Evolutionary conservation across 2,888 invertebrate species (phyloP), one percentile per base, ranked within the genome.

Genomic region (Deilephila elpenor): DNA sequence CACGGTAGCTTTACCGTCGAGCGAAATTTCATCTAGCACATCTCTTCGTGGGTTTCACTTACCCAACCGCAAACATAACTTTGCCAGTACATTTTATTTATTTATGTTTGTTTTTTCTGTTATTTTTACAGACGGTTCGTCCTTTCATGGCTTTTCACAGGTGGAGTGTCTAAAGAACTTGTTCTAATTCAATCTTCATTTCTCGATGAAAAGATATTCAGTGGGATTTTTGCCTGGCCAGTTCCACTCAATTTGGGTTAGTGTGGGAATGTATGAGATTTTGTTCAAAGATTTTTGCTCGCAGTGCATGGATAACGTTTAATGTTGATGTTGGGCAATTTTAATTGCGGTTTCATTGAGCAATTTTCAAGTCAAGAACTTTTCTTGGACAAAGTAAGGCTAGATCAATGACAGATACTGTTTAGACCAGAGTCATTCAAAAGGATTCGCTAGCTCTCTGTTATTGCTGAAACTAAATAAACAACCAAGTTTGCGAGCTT

Each of bases 111-210:
- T 60, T 64, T 88, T 88, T 87, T 82, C 84, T 86, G 86, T 88
- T 88, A 87, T 86, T 89, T 89, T 83, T 85, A 83, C 83, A 83
- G 83, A 82, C 77, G 76, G 73, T 79, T 82, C 78, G 80, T 83
- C 83, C 80, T 83, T 83, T 83, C 83, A 83, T 64, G 74, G 73
- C 84, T 79, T 88, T 90, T 90, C 87, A 86, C 82, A 84, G 85
- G 82, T 78, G 67, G 74, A 78, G 81, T 80, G 74, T 80, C 78
- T 78, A 81, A 83, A 82, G 82, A 81, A 83, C 78, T 76, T 75
- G 70, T 78, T 82, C 83, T 82, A 82, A 82, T 82, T 82, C 81
- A 82, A 82, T 82, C 82, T 82, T 82, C 83, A 80, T 82, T 82
- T 82, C 76, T 67, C 72, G 76, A 73, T 73, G 70, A 81, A 78